A percentile compares a stretch with the other conserved stretches of the same genome.
Evolutionary conservation across 1,140 invertebrate genomes (phyloP).

Genomic region (Drosophila leontia): DNA sequence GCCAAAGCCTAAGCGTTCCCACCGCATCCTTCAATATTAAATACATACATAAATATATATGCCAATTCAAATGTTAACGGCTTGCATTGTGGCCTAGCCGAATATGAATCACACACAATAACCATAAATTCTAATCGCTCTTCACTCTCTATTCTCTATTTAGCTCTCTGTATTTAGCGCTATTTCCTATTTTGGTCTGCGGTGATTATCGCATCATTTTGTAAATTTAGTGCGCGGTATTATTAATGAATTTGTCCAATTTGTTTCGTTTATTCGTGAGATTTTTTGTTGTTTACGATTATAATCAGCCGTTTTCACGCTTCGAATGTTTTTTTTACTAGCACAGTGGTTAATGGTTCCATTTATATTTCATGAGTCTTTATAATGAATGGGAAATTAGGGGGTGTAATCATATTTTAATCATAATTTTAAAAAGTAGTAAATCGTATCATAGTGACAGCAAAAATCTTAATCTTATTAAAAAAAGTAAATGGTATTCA

Average conservation of each 20-base stretch:
- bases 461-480: no score
- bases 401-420: no score
- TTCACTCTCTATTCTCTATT: slow-evolving; percentile 3
- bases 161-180: slow-evolving; percentile 10
- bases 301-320: slow-evolving; percentile 64
- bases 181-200: slow-evolving; percentile 63
- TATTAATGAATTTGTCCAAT: slow-evolving; percentile 63
- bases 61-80: slow-evolving; percentile 29
- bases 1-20: slow-evolving; percentile 21
- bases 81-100: slow-evolving; percentile 17
- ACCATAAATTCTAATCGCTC: slow-evolving; percentile 8
- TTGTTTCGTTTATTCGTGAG: slow-evolving; percentile 47
- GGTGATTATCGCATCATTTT: slow-evolving; percentile 68
- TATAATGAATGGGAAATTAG: neutral
- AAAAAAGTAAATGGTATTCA: neutral
- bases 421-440: neutral
- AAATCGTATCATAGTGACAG: neutral
- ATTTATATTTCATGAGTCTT: neutral
- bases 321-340: slow-evolving; percentile 19
- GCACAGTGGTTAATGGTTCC: slow-evolving; percentile 3
- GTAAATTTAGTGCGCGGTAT: slow-evolving; percentile 49
- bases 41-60: neutral
- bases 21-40: slow-evolving; percentile 29
- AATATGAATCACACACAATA: slow-evolving; percentile 42
- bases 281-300: slow-evolving; percentile 49